Percentiles rank a stretch among this genome's conserved stretches.
Evolutionary conservation across 2,113 vertebrate species (phyloP).

Genomic region (Typhlomys cinereus): DNA sequence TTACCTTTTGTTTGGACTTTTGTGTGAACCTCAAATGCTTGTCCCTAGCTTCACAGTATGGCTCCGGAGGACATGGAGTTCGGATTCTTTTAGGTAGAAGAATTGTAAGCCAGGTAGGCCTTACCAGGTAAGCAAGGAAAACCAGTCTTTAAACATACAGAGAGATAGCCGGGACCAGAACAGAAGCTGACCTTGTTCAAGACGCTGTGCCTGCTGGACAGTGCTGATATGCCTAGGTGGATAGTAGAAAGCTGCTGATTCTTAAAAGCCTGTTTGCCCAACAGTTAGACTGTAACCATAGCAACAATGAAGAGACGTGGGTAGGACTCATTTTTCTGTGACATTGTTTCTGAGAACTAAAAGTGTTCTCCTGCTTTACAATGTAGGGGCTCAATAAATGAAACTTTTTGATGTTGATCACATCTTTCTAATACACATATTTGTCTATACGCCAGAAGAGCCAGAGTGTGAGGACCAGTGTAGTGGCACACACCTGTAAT

Average conservation of each 20-base stretch:
- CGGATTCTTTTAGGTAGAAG: background rate
- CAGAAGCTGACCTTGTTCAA: background rate
- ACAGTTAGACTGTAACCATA: background rate
- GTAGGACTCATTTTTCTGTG: background rate
- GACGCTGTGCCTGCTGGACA: background rate
- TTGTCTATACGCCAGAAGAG: background rate
- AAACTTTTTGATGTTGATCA: background rate
- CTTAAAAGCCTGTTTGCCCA: background rate
- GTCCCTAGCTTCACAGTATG: background rate
- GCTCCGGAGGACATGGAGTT: background rate
- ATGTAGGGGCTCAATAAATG: background rate
- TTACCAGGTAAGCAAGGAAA: no score
- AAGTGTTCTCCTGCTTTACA: constrained; percentile 47
- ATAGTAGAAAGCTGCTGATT: background rate
- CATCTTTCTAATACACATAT: background rate
- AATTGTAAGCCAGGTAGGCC: background rate
- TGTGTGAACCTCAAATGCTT: constrained; percentile 3
- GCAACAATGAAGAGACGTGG: background rate
- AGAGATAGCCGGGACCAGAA: background rate
- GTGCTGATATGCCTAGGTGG: background rate
- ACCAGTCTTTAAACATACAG: background rate
- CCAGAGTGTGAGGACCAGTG: background rate
- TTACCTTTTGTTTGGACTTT: background rate
- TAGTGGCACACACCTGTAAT: no score
- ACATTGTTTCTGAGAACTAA: background rate